Base-by-base conservation (phyloP, 2,113 vertebrate genomes). In the Dicentrarchus labrax region DNA sequence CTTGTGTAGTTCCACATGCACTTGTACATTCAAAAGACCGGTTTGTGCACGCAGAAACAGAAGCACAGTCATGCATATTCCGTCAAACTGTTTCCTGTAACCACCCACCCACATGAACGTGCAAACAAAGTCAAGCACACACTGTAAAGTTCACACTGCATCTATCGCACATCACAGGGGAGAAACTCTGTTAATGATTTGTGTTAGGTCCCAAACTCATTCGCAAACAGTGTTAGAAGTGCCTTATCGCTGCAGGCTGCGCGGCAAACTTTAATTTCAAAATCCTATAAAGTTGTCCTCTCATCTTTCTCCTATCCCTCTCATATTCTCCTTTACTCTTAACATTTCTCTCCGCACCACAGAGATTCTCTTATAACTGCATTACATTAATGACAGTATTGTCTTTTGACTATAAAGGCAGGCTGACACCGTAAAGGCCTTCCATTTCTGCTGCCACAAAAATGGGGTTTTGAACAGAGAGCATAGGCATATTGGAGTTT, bases 131-230 rank as follows among this genome's bases (percentile, higher is more conserved):
- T 84, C 65, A 43, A 77, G 48, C 53, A 50, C 62, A 79, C 78
- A 78, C n/a, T n/a, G n/a, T n/a, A n/a, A n/a, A n/a, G 54, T 83
- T 89, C 76, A 78, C 51, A 24, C 76, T 22, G n/a, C 69, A 81
- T 82, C 83, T 19, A 53, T 57, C 54, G 70, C 82, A 72, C 84
- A 72, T 88, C 70, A 81, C 24, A 39, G 62, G 47, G 66, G 77
- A 79, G 79, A 74, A 75, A 80, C 73, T 72, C 64, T 57, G 45
- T 73, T 86, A 87, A 88, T 89, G 91, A 87, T 85, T 87, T 88
- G 75, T 80, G 80, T 86, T 74, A 24, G 51, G 84, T 78, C 84
- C 84, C 61, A 73, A 71, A 86, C 70, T 85, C 69, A 53, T 82
- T 85, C 67, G 72, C 69, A 88, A 86, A 89, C 86, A 59, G 70